phyloP scores from a whole-genome alignment of 2,797 vertebrate genomes.

The Mareca penelope region DNA sequence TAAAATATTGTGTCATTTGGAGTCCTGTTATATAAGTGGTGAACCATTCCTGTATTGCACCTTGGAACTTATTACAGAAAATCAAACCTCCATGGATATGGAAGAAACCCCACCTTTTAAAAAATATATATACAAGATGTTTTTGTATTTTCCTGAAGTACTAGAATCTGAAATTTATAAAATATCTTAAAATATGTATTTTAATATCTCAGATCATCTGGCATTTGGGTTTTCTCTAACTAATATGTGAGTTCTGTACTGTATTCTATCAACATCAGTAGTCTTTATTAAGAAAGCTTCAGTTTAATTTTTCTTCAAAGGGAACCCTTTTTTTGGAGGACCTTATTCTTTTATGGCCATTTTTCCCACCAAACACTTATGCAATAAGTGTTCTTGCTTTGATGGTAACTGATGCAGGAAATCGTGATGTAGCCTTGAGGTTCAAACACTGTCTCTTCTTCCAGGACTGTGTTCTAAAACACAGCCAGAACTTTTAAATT shows the following conservation, averaged over 20 bases:
- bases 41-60: not conserved
- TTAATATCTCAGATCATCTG: not conserved
- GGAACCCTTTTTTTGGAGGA: not conserved
- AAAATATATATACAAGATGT: not conserved
- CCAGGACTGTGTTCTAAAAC: not conserved
- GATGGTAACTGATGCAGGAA: not conserved
- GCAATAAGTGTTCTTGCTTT: not conserved
- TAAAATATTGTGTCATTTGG: not conserved
- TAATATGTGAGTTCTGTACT: not conserved
- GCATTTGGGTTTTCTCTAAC: not conserved
- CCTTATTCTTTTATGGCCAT: not conserved
- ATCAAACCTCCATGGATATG: not conserved
- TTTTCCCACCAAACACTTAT: not conserved
- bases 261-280: not conserved
- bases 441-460: not conserved
- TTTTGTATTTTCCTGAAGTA: not conserved
- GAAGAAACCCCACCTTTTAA: not conserved
- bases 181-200: not conserved
- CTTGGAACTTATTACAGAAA: not conserved
- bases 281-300: not conserved
- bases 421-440: not conserved
- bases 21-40: not conserved
- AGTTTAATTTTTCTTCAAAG: not conserved
- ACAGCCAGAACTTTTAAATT: not conserved
- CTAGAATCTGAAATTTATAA: not conserved